These are phyloP conservation scores for Oryzias celebensis DNA, from an alignment of 2,113 vertebrate species.

Conservation along the genomic window DNA sequence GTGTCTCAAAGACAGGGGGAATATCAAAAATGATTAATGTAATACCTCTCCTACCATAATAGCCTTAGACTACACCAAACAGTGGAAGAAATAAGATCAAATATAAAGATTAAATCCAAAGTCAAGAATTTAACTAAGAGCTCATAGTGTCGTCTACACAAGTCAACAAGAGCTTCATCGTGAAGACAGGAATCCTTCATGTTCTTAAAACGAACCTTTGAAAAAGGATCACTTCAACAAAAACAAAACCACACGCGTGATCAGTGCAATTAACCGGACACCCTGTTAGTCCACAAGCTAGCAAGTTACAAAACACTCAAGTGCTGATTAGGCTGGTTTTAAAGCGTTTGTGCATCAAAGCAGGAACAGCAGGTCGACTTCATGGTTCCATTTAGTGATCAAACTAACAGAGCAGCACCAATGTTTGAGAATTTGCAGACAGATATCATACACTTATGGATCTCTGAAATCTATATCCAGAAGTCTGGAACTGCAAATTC, in stretches of 20 bases:
- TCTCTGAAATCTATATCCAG: constrained; percentile 4
- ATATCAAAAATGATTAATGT: too few species aligned
- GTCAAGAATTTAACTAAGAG: background rate
- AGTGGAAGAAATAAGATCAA: too few species aligned
- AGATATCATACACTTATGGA: constrained; percentile 17
- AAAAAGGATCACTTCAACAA: background rate
- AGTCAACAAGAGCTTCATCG: constrained; percentile 8
- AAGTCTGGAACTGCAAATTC: background rate
- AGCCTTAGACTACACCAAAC: too few species aligned
- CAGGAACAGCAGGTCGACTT: constrained; percentile 46
- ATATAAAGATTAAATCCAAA: too few species aligned
- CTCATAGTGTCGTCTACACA: background rate
- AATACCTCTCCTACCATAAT: too few species aligned
- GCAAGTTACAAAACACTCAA: constrained; percentile 35
- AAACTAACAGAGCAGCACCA: constrained; percentile 2
- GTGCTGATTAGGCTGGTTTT: constrained; percentile 52
- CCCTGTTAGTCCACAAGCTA: constrained; percentile 16
- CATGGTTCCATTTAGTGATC: background rate
- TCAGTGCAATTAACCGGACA: constrained; percentile 65
- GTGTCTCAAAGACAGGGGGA: too few species aligned
- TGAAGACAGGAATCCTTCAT: background rate
- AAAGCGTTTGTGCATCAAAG: constrained; percentile 32
- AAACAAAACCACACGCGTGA: constrained; percentile 12
- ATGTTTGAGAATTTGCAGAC: constrained; percentile 8
- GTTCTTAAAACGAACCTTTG: constrained; percentile 17